A percentile compares a stretch with the other conserved stretches of the same genome.
Evolutionary conservation across 2,113 vertebrate species (phyloP).

Genomic region (Protobothrops flavoviridis): DNA sequence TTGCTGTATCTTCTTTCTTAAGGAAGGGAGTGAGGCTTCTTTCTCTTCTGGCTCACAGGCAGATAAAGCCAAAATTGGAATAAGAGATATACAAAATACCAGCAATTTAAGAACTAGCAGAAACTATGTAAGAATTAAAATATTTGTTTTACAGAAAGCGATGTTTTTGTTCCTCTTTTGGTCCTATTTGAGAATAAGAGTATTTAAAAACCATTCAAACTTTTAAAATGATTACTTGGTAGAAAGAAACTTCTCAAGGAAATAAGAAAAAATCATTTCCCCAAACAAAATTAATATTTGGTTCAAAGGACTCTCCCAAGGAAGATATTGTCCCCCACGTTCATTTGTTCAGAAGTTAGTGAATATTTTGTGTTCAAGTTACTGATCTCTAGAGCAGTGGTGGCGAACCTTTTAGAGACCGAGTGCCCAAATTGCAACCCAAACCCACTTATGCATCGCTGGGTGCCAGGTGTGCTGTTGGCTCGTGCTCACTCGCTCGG

Average conservation of each 20-base stretch:
- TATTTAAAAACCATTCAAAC: neutral
- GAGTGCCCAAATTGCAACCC: too few relatives aligned
- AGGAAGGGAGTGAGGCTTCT: neutral
- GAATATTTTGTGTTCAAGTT: neutral
- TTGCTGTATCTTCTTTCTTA: neutral
- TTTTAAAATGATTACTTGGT: neutral
- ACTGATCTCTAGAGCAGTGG: neutral
- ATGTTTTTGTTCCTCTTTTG: neutral
- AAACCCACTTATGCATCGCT: too few relatives aligned
- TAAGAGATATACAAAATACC: neutral
- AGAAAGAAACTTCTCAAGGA: neutral
- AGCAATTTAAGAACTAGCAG: neutral
- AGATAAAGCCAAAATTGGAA: neutral
- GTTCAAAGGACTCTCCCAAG: neutral
- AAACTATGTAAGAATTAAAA: neutral
- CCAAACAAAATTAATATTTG: neutral
- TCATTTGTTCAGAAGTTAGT: neutral
- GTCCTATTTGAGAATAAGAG: neutral
- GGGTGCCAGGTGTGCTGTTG: too few relatives aligned
- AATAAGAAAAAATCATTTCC: neutral
- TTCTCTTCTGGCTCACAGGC: neutral
- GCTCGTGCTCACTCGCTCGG: too few relatives aligned
- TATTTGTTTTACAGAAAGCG: neutral
- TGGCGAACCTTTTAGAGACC: too few relatives aligned
- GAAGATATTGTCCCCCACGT: neutral